phyloP scores from a whole-genome alignment of 2,797 vertebrate species.

The Delichon dasypus region DNA sequence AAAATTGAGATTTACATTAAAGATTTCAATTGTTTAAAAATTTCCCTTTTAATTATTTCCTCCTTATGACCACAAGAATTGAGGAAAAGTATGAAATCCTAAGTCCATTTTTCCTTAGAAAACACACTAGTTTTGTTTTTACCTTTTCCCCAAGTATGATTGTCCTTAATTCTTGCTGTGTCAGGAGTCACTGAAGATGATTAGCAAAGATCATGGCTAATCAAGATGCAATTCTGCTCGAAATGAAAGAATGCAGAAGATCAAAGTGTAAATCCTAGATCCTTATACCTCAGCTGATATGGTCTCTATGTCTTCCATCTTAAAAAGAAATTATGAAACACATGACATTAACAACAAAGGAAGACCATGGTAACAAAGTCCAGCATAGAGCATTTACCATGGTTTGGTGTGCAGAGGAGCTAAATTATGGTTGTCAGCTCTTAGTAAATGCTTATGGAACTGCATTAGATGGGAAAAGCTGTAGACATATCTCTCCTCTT shows the following conservation, averaged over 20 bases:
- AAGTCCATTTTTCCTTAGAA: not conserved
- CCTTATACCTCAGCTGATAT: not conserved
- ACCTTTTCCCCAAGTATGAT: too few relatives aligned
- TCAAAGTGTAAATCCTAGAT: not conserved
- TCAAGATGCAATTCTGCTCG: not conserved
- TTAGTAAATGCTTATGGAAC: not conserved
- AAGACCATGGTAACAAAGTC: not conserved
- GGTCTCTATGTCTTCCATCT: not conserved
- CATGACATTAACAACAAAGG: not conserved
- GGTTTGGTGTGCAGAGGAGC: not conserved
- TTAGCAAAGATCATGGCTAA: not conserved
- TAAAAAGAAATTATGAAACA: not conserved
- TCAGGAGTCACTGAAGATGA: not conserved
- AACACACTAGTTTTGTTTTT: not conserved
- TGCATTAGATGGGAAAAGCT: not conserved
- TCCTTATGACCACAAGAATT: not conserved
- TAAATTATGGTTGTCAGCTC: not conserved
- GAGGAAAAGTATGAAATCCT: not conserved
- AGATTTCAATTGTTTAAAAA: not conserved
- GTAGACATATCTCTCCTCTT: not conserved
- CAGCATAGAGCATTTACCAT: not conserved
- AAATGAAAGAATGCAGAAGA: not conserved
- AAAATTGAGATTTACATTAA: not conserved
- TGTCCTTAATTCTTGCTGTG: not conserved
- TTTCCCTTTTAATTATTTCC: not conserved